Evolutionary conservation across 2,113 vertebrate genomes (phyloP).

Genomic region (Sakesphorus luctuosus): DNA sequence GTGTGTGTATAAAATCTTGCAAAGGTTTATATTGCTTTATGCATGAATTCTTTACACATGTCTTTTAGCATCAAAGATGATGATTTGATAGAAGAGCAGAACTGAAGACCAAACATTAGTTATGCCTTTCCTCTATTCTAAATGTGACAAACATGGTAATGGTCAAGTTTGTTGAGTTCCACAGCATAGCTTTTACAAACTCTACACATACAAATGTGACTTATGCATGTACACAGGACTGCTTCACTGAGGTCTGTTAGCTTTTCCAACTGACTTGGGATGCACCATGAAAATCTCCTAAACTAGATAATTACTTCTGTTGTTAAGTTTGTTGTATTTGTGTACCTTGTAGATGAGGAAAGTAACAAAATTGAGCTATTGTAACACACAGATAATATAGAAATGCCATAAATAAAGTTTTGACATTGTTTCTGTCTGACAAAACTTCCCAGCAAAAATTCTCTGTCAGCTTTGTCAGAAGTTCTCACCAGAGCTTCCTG

Average conservation of each 20-base stretch:
- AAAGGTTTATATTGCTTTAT: neutral
- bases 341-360: neutral
- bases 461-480: no score
- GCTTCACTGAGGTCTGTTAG: neutral
- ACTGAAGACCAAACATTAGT: neutral
- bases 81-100: neutral
- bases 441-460: no score
- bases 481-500: no score
- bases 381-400: no score
- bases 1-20: neutral
- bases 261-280: neutral
- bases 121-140: neutral
- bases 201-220: neutral
- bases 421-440: no score
- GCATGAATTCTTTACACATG: neutral
- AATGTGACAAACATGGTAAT: neutral
- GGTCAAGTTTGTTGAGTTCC: neutral
- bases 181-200: neutral
- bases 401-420: no score
- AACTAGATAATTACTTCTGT: neutral
- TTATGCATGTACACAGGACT: neutral
- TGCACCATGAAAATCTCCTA: neutral
- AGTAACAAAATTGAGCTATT: neutral
- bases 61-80: neutral
- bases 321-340: neutral